Evolutionary conservation across 2,797 vertebrate species (phyloP).

Genomic region (Enteromius mattozi): DNA sequence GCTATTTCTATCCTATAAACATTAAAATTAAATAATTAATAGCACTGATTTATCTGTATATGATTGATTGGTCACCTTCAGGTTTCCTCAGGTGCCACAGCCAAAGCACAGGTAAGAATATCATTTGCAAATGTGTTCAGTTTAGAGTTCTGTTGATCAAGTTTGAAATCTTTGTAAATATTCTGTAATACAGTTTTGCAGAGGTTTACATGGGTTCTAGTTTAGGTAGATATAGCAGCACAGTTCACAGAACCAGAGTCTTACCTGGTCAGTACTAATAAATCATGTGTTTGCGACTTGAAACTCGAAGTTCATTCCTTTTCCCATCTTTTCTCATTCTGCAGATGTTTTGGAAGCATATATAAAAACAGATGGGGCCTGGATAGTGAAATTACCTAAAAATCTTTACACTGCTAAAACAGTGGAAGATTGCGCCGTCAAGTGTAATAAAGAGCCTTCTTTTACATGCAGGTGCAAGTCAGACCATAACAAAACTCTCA

Average conservation of each 20-base stretch:
- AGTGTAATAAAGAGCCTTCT: constrained; percentile 69
- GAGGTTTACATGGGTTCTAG: neutral
- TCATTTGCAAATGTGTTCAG: neutral
- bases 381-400: constrained; percentile 70
- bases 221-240: neutral
- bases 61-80: constrained; percentile 2
- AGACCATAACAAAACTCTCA: neutral
- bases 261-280: neutral
- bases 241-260: neutral
- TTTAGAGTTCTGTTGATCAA: neutral
- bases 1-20: neutral
- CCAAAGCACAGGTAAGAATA: constrained; percentile 39
- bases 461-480: constrained; percentile 76
- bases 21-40: neutral
- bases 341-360: constrained; percentile 66
- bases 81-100: constrained; percentile 29
- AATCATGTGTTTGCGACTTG: neutral
- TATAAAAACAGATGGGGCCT: constrained; percentile 77
- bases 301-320: neutral
- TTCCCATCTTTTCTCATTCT: constrained; percentile 11
- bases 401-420: constrained; percentile 57
- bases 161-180: neutral
- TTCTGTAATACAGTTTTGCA: neutral
- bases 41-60: neutral
- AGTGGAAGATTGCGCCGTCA: constrained; percentile 67